Conservation (phyloP, 92 coral and sea anemone species). For the Siderastrea siderea region DNA sequence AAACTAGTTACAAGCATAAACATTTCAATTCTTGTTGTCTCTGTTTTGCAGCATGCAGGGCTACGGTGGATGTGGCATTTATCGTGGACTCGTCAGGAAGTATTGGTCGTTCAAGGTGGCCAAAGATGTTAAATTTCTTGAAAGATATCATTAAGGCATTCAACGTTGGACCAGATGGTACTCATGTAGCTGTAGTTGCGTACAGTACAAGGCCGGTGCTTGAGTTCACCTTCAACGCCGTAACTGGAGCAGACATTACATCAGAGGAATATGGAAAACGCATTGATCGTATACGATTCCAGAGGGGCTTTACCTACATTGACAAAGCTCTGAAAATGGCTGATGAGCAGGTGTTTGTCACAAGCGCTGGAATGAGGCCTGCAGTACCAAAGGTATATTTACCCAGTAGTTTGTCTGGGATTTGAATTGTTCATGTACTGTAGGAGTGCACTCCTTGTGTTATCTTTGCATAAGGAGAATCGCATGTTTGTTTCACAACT, state of each 20-base stretch:
- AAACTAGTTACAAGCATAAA: no score
- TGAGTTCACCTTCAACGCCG: constrained; percentile 57
- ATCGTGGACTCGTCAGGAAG: constrained; percentile 82
- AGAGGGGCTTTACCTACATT: constrained; percentile 71
- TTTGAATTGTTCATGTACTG: no score
- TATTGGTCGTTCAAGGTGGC: constrained; percentile 69
- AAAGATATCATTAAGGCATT: constrained; percentile 30
- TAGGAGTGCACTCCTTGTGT: no score
- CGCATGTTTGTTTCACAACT: no score
- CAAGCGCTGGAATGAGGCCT: constrained; percentile 56
- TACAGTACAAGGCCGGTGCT: constrained; percentile 66
- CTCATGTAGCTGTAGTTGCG: constrained; percentile 69
- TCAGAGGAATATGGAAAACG: constrained; percentile 39
- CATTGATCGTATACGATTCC: constrained; percentile 54
- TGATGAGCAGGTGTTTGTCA: constrained; percentile 46
- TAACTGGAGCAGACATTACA: constrained; percentile 37
- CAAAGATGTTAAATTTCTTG: constrained; percentile 49
- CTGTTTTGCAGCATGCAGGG: constrained; percentile 41
- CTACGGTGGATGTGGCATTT: constrained; percentile 71
- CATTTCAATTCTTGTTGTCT: neutral
- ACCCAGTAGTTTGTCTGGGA: no score
- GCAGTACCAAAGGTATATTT: neutral
- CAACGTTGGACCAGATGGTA: constrained; percentile 72
- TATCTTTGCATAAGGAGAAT: no score
- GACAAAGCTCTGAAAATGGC: constrained; percentile 71